Evolutionary conservation across 1,140 invertebrate genomes (phyloP).

Genomic region (Venustaconcha ellipsiformis): DNA sequence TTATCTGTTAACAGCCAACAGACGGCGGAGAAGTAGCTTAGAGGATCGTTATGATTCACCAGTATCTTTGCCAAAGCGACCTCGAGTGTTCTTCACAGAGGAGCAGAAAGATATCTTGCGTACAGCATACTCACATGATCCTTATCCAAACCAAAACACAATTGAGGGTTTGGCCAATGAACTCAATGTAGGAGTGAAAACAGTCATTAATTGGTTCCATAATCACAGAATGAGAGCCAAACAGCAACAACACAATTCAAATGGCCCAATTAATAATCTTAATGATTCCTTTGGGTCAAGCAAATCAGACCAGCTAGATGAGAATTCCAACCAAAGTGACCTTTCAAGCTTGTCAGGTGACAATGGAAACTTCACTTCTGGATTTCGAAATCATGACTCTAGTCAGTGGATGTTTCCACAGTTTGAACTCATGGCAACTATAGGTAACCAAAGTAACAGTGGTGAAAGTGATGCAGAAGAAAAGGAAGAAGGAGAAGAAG

Average conservation of each 20-base stretch:
- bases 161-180: conserved; percentile 95
- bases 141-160: conserved; percentile 94
- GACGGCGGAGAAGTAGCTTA: conserved; percentile 55
- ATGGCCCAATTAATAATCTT: conserved; percentile 20
- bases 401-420: conserved; percentile 67
- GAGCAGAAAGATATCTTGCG: conserved; percentile 97
- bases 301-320: conserved; percentile 57
- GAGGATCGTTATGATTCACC: conserved; percentile 60
- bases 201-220: conserved; percentile 98
- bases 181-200: conserved; percentile 91
- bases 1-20: conserved; percentile 46
- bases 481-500: conserved; percentile 38
- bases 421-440: conserved; percentile 52
- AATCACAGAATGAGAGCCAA: conserved; percentile 99
- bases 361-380: conserved; percentile 35
- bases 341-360: conserved; percentile 65
- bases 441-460: conserved; percentile 18
- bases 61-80: conserved; percentile 60
- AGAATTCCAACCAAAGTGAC: conserved; percentile 66
- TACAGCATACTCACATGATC: conserved; percentile 93
- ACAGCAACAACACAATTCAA: conserved; percentile 64
- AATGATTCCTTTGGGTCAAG: conserved; percentile 15
- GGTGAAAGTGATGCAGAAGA: conserved; percentile 32
- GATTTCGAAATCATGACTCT: conserved; percentile 46
- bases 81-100: conserved; percentile 93